Percentiles rank a stretch among this genome's conserved stretches.
phyloP scores from a whole-genome alignment of 2,888 invertebrate species.

The Barypeithes pellucidus region DNA sequence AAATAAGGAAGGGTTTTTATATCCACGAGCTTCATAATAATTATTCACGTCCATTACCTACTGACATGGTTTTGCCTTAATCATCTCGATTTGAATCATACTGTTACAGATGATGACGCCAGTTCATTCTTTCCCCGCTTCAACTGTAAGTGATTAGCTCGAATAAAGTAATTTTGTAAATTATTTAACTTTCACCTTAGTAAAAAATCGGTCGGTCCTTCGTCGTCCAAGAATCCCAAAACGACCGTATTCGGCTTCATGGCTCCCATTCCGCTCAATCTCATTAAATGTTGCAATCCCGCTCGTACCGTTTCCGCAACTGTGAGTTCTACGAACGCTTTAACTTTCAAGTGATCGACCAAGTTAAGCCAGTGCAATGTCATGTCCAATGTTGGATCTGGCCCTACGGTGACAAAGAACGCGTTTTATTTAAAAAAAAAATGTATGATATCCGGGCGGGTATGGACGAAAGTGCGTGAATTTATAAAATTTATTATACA shows the following conservation, averaged over 20 bases:
- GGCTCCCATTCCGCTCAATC: constrained; percentile 96
- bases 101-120: no score
- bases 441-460: no score
- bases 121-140: no score
- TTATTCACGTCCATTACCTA: no score
- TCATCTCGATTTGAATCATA: no score
- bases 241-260: constrained; percentile 99
- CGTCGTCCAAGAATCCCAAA: constrained; percentile 91
- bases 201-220: constrained; percentile 85
- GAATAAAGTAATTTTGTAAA: not conserved
- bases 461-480: no score
- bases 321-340: constrained; percentile 97
- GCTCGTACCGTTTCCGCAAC: constrained; percentile 88
- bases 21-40: no score
- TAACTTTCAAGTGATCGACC: constrained; percentile 95
- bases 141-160: no score
- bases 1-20: no score
- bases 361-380: constrained; percentile 93
- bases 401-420: constrained; percentile 60
- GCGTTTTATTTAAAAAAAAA: no score
- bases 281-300: constrained; percentile 92
- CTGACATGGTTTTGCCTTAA: no score
- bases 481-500: no score
- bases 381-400: constrained; percentile 84
- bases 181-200: constrained; percentile 73